Evolutionary conservation across 2,797 vertebrate species (phyloP).

Genomic region (Myotis vivesi): DNA sequence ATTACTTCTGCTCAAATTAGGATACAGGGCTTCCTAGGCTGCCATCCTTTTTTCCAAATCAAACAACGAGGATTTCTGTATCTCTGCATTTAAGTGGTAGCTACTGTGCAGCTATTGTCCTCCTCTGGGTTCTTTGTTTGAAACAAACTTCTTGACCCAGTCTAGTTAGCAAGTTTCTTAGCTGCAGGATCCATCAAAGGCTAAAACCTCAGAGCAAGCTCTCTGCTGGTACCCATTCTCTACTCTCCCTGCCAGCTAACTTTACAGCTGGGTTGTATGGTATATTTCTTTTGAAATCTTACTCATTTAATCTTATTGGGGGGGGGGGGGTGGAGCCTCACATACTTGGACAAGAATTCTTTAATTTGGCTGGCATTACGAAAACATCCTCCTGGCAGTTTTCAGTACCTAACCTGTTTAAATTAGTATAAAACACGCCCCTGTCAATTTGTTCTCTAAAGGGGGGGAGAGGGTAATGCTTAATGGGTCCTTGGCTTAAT

Average conservation of each 20-base stretch:
- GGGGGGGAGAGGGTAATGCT: background rate
- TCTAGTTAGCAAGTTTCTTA: slow-evolving; percentile 17
- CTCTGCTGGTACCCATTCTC: background rate
- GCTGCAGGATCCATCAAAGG: background rate
- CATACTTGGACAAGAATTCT: slow-evolving; percentile 35
- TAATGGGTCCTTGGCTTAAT: slow-evolving; percentile 1
- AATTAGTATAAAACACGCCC: background rate
- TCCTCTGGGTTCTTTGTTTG: slow-evolving; percentile 47
- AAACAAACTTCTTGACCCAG: slow-evolving; percentile 36
- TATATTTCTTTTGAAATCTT: slow-evolving; percentile 56
- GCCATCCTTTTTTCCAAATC: slow-evolving; percentile 7
- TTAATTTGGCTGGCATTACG: slow-evolving; percentile 38
- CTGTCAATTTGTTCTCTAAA: slow-evolving; percentile 14
- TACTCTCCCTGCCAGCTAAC: background rate
- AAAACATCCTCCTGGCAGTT: slow-evolving; percentile 42
- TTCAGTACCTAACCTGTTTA: slow-evolving; percentile 17
- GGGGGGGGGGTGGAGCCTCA: background rate
- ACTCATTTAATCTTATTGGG: background rate
- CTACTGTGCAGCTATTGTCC: slow-evolving; percentile 35
- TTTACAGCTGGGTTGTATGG: slow-evolving; percentile 18
- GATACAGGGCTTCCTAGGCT: slow-evolving; percentile 34
- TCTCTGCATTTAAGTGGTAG: slow-evolving; percentile 73
- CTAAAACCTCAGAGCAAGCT: slow-evolving; percentile 5
- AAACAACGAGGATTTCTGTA: slow-evolving; percentile 51
- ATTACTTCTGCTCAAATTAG: slow-evolving; percentile 40